Evolutionary conservation across 2,888 invertebrate species (phyloP), one percentile per base, ranked within the genome.

Genomic region (Elgonia sp.): DNA sequence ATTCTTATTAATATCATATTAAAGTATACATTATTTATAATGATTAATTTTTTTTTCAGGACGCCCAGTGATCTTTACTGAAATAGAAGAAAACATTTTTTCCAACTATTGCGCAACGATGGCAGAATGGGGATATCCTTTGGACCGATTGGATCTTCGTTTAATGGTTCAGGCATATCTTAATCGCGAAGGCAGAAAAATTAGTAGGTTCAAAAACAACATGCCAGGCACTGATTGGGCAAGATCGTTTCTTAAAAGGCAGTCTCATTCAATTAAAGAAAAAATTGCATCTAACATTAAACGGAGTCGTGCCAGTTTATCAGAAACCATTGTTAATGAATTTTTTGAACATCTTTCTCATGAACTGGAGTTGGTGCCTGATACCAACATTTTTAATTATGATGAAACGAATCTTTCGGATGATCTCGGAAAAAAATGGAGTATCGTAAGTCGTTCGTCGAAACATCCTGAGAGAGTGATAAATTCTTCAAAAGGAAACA

Each of bases 201-300:
- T 70, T 39, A 16, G 10, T 2, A 20, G 9, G 6, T 81, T 86
- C 37, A 67, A 81, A 70, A 76, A 81, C 16, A 86, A 86, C 42
- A 40, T 81, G 37, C 81, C 81, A 76, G 81, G 76, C n/a, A 29
- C 55, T 3, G 76, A 76, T 20, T 81, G 81, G 81, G 76, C 53
- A 0, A 79, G 20, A n/a, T 14, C 20, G n/a, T 85, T 85, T 67
- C 40, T 85, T 14, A 10, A 37, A 18, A 42, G 85, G 10, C 73
- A 80, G 14, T 60, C 50, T 3, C 21, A 57, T 7, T 16, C 0
- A 6, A 21, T 73, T n/a, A 84, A 67, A 37, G 70, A 72, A 39
- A 62, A 40, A 46, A 5, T 79, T 29, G 79, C 73, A 4, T 8
- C 50, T 3, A 84, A 84, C 16, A 84, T 84, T 9, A 72, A 63